A percentile compares a stretch with the other conserved stretches of the same genome.
Evolutionary conservation across 1,140 invertebrate genomes (phyloP).

Genomic region (Parasteatoda tepidariorum): DNA sequence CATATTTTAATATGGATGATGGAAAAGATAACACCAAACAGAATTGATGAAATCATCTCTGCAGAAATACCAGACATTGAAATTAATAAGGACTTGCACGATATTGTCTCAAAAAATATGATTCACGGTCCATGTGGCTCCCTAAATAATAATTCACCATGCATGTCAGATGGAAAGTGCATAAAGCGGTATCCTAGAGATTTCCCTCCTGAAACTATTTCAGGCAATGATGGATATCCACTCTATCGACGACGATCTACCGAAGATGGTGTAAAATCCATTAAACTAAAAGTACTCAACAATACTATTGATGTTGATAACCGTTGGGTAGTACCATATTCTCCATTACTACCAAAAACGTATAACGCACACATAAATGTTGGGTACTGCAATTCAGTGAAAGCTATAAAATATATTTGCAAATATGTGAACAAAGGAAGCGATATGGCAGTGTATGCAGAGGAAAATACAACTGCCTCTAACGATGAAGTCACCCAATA

Average conservation of each 20-base stretch:
- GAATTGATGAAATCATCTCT: conserved; percentile 42
- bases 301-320: no score
- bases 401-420: conserved; percentile 65
- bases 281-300: neutral
- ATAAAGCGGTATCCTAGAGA: conserved; percentile 68
- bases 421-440: conserved; percentile 63
- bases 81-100: neutral
- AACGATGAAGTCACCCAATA: neutral
- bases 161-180: conserved; percentile 71
- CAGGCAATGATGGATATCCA: conserved; percentile 67
- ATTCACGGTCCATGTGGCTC: conserved; percentile 72
- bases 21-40: neutral
- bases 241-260: conserved; percentile 65
- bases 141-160: conserved; percentile 69
- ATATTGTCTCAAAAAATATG: conserved; percentile 66
- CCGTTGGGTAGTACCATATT: conserved; percentile 66
- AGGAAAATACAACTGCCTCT: neutral
- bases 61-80: conserved; percentile 50
- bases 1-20: conserved; percentile 66
- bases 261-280: conserved; percentile 39
- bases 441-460: conserved; percentile 40
- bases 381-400: conserved; percentile 65
- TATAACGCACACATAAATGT: conserved; percentile 67
- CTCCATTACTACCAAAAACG: conserved; percentile 62
- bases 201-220: conserved; percentile 66